Evolutionary conservation across 2,888 invertebrate species (phyloP).

Genomic region (Euproctis similis): DNA sequence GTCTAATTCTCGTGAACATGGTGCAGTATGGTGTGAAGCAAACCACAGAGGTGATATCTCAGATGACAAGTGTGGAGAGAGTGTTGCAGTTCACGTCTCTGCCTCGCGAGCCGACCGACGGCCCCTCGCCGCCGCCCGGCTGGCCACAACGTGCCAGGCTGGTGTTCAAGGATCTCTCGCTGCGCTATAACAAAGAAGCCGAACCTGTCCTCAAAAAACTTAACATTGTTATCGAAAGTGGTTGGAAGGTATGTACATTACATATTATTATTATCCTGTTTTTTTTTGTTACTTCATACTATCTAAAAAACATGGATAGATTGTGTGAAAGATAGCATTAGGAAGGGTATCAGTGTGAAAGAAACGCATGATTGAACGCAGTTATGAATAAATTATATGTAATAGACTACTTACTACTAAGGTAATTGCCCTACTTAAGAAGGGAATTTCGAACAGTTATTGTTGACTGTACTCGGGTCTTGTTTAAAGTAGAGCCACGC

Average conservation of each 20-base stretch:
- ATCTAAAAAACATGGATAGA: too few species aligned
- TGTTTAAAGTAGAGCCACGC: too few species aligned
- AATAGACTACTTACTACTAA: too few species aligned
- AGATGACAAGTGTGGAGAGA: conserved; percentile 88
- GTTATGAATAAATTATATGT: too few species aligned
- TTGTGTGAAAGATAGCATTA: too few species aligned
- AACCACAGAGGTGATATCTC: conserved; percentile 84
- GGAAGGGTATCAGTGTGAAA: too few species aligned
- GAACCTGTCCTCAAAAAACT: conserved; percentile 82
- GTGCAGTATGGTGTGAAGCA: conserved; percentile 88
- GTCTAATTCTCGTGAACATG: conserved; percentile 85
- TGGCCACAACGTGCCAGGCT: conserved; percentile 80
- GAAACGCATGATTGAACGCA: too few species aligned
- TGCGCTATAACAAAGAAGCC: conserved; percentile 78
- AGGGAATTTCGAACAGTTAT: too few species aligned
- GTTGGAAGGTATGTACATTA: conserved; percentile 85
- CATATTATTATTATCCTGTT: too few species aligned
- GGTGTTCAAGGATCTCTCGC: conserved; percentile 75
- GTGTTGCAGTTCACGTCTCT: conserved; percentile 85
- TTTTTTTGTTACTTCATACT: too few species aligned
- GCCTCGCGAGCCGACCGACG: conserved; percentile 81
- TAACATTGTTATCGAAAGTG: conserved; percentile 77
- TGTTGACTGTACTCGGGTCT: too few species aligned
- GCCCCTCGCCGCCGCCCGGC: conserved; percentile 70
- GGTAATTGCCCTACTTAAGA: too few species aligned